Percentiles rank a stretch among this genome's conserved stretches.
Conservation (phyloP, 2,888 invertebrate genomes). For the Agrochola lota region DNA sequence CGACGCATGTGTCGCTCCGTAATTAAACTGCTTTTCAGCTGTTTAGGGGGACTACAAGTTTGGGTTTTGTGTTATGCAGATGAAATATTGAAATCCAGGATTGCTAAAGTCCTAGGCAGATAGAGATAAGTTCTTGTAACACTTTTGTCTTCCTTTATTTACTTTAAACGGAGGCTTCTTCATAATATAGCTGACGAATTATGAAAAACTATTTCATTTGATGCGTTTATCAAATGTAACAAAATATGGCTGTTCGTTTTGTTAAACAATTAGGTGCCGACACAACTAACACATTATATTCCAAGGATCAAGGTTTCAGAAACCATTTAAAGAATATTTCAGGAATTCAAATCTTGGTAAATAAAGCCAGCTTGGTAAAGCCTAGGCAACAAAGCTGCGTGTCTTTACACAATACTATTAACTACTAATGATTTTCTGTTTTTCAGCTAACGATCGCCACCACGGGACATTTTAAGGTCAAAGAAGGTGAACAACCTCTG, state of each 20-base stretch:
- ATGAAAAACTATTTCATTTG: not conserved
- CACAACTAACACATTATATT: not conserved
- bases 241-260: not conserved
- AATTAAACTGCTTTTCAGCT: constrained; percentile 34
- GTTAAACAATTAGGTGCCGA: no score
- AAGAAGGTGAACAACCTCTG: constrained; percentile 24
- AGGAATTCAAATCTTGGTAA: not conserved
- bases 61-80: not conserved
- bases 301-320: not conserved
- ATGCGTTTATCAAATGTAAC: not conserved
- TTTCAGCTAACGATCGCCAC: constrained; percentile 29
- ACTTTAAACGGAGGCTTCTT: not conserved
- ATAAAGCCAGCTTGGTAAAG: not conserved
- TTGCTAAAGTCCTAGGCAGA: not conserved
- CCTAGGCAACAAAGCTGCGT: constrained; percentile 35
- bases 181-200: not conserved
- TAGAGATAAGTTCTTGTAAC: not conserved
- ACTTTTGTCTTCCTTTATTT: not conserved
- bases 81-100: not conserved
- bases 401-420: constrained; percentile 20
- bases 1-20: constrained; percentile 26
- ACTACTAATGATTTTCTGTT: constrained; percentile 25
- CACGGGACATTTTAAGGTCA: constrained; percentile 37
- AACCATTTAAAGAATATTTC: not conserved
- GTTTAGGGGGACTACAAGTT: not conserved